Evolutionary conservation across 2,797 vertebrate species (phyloP), one percentile per base, ranked within the genome.

Genomic region (Trichosurus vulpecula): DNA sequence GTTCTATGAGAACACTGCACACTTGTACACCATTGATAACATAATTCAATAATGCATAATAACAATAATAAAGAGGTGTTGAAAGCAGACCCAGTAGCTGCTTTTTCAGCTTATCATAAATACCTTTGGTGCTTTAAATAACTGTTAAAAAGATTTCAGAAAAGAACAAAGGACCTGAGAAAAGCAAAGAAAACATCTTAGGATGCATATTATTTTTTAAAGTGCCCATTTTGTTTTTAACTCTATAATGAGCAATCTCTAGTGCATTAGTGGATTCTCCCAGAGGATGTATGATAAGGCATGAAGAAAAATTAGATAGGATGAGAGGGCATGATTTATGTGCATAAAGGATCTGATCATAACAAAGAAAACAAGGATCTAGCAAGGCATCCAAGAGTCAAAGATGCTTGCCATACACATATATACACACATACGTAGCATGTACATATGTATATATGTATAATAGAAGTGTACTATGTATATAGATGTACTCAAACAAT

Each of bases 221-320:
- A 95, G 47, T 89, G 14, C 61, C 9, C 29, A 57, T 89, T 94
- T 93, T 95, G 19, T 92, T 95, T 94, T 92, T 74, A 61, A 92
- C 1, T 92, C 54, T 61, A 54, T 55, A 74, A 81, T 27, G 13
- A 91, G 11, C 10, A 27, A 41, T 87, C 8, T 51, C 25, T 11
- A 87, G 74, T 87, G 74, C 22, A 51, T 51, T 47, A 9, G 3
- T 47, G 74, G 41, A 0, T 51, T 41, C 25, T 87, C 25, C 22
- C 41, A 51, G 22, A 87, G 41, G 87, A 87, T 87, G 22, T 47
- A 87, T 29, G 41, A 29, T 10, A 87, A 27, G 41, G 9, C 3
- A 87, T 87, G 9, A 87, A 87, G 3, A 51, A 87, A 81, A 87
- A 29, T 27, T 22, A 27, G 3, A 87, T 51, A 27, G 22, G 3